Evolutionary conservation across 2,113 vertebrate genomes (phyloP), one percentile per base, ranked within the genome.

Genomic region (Aepyceros melampus): DNA sequence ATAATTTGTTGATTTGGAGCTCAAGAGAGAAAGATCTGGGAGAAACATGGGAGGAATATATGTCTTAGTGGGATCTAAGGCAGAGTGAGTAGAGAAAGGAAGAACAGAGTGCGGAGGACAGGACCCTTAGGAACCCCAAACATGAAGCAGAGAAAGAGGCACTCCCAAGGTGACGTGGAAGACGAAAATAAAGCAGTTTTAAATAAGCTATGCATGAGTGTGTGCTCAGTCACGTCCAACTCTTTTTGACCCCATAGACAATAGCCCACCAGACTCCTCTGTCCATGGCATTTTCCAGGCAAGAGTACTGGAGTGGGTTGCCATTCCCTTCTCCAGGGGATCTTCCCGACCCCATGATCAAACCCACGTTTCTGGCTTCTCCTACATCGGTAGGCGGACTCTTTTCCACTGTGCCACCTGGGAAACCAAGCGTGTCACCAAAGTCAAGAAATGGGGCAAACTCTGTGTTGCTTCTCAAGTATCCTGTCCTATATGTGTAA

Each of bases 381-480:
- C 11, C 71, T 43, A 23, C 40, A 2, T 14, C 3, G 3, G 40
- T 1, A 27, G 36, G 21, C 0, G 2, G 71, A 27, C 23, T 76
- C 40, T 7, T 43, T 43, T 43, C 71, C 23, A 0, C 40, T 14
- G 23, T 43, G 21, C 23, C 71, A 27, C 11, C 40, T 43, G 23
- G 71, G 40, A 27, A 76, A 4, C 71, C 40, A 25, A n/a, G 29
- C 21, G 5, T 58, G 2, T 82, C 15, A 5, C 58, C 12, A 36
- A 47, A 33, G 13, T 85, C 2, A 82, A 56, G 31, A 87, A 45
- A 31, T 40, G 43, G 51, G 14, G 17, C 1, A 78, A 56, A 23
- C 11, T 33, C 8, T 60, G 3, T 23, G 1, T 19, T 12, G 6
- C 16, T 87, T 78, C 21, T 43, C 23, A 56, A 91, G 12, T 55